Evolutionary conservation across 1,140 invertebrate genomes (phyloP).

Genomic region (Pinna nobilis): DNA sequence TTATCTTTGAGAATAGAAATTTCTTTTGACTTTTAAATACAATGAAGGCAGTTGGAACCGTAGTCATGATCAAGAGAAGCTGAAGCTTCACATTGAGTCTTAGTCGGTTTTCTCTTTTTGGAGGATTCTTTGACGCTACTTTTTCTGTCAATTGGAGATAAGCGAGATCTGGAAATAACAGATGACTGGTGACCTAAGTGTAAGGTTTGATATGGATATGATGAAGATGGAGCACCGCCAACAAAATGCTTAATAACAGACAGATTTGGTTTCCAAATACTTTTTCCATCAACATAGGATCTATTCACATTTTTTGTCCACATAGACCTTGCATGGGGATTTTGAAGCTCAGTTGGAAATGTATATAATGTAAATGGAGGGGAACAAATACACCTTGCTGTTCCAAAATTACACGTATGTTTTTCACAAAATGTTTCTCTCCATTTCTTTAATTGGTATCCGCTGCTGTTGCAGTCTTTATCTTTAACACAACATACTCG

Average conservation of each 20-base stretch:
- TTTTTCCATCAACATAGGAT: neutral
- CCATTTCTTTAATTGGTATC: neutral
- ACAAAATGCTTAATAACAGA: slow-evolving; percentile 14
- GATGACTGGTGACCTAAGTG: neutral
- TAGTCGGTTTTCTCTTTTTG: neutral
- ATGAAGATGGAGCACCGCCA: neutral
- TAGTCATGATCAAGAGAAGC: neutral
- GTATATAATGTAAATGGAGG: neutral
- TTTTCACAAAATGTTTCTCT: slow-evolving; percentile 4
- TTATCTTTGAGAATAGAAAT: neutral
- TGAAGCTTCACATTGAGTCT: neutral
- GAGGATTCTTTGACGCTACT: neutral
- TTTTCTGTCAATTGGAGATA: neutral
- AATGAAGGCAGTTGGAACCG: neutral
- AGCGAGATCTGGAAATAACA: no score
- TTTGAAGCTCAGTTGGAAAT: slow-evolving; percentile 2
- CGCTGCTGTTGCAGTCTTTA: neutral
- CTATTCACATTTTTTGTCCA: slow-evolving; percentile 9
- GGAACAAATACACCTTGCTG: slow-evolving; percentile 5
- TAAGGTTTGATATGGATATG: slow-evolving; percentile 6
- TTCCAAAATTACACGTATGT: neutral
- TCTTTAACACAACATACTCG: no score
- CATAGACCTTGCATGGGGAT: neutral
- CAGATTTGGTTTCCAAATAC: slow-evolving; percentile 1
- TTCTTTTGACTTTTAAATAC: neutral